Conservation (phyloP, 2,888 invertebrate species). For the Hydraecia micacea region DNA sequence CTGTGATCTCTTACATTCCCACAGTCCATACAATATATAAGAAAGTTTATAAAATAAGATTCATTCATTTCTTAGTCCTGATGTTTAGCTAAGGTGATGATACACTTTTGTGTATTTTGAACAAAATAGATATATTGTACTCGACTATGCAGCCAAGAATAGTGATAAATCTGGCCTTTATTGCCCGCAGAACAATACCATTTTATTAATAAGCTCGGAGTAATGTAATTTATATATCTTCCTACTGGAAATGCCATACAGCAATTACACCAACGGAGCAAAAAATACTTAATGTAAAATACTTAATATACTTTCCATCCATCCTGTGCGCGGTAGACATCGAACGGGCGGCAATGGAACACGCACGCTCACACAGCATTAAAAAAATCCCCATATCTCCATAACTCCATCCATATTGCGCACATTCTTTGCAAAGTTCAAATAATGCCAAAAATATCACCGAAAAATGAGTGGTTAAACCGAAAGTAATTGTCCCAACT, state of each 20-base stretch:
- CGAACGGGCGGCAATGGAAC: no score
- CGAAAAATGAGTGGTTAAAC: not conserved
- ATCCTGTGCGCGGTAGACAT: no score
- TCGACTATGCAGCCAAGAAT: constrained; percentile 15
- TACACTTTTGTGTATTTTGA: constrained; percentile 23
- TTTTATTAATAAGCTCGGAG: not conserved
- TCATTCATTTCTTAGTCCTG: not conserved
- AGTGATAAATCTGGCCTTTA: not conserved
- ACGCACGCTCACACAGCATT: no score
- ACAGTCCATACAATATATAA: not conserved
- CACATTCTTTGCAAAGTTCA: no score
- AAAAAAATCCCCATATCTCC: no score
- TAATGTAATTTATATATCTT: no score
- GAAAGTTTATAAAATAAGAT: not conserved
- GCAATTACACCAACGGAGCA: no score
- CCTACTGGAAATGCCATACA: no score
- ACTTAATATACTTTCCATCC: no score
- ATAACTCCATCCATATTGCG: no score
- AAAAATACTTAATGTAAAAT: no score
- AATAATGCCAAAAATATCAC: not conserved
- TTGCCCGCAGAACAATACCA: not conserved
- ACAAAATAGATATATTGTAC: constrained; percentile 27
- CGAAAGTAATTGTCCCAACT: not conserved
- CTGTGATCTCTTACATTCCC: not conserved
- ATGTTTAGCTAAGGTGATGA: constrained; percentile 2